Evolutionary conservation across 2,888 invertebrate genomes (phyloP).

Genomic region (Furcula furcula): DNA sequence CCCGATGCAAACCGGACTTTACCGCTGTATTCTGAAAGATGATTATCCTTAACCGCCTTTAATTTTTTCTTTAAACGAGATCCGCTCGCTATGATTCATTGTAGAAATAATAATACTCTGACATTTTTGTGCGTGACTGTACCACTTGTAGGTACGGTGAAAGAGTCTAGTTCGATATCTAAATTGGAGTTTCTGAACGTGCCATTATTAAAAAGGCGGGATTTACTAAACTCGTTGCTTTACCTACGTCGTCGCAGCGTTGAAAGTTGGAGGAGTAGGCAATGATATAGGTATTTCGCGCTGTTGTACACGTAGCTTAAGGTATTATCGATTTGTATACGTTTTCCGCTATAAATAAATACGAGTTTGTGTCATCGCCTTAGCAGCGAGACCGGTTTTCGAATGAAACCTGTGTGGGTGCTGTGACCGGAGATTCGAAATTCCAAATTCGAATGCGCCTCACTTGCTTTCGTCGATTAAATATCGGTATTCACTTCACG

Average conservation of each 20-base stretch:
- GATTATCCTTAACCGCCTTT: constrained; percentile 46
- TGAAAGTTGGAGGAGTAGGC: constrained; percentile 36
- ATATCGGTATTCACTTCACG: constrained; percentile 41
- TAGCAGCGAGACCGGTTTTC: constrained; percentile 63
- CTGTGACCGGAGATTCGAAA: constrained; percentile 52
- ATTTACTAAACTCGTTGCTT: constrained; percentile 32
- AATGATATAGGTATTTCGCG: constrained; percentile 38
- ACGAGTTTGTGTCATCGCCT: constrained; percentile 70
- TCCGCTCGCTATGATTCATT: constrained; percentile 72
- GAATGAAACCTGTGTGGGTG: constrained; percentile 63
- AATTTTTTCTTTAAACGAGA: constrained; percentile 55
- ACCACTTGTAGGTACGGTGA: no score
- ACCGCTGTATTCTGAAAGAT: constrained; percentile 62
- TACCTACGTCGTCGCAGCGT: constrained; percentile 18
- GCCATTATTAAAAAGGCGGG: constrained; percentile 48
- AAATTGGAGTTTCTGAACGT: constrained; percentile 29
- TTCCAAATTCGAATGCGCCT: constrained; percentile 47
- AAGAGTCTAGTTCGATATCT: constrained; percentile 30
- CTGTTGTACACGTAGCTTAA: constrained; percentile 44
- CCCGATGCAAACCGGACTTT: constrained; percentile 68
- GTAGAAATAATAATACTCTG: constrained; percentile 62
- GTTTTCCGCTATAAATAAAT: constrained; percentile 76
- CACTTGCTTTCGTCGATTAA: constrained; percentile 30
- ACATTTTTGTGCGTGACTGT: constrained; percentile 49
- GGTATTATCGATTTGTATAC: constrained; percentile 76